Base-by-base conservation (phyloP, 2,113 vertebrate genomes). In the Cisticola juncidis region DNA sequence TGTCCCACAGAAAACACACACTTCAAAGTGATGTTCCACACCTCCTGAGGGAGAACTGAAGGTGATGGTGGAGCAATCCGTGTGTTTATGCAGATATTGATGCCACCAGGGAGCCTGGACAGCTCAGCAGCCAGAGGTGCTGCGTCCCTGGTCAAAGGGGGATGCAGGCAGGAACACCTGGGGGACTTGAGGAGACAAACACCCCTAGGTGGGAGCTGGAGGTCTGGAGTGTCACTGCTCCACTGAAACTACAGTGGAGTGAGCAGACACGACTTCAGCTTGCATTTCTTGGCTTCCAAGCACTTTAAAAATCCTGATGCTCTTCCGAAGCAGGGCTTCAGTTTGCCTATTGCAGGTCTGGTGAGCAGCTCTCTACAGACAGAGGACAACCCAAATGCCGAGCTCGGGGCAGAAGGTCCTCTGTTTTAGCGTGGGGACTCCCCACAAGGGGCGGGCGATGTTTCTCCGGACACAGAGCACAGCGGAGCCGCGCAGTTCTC, bases 61-160 rank as follows among this genome's bases (percentile, higher is more conserved):
- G n/a, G 40, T 9, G 35, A 31, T 16, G 29, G 45, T 25, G 20
- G 14, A 45, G 76, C 68, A 77, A 61, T 53, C 58, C 8, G 0
- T 4, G 9, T 77, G 25, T 58, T 91, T 35, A n/a, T 7, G 7
- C 1, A 18, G n/a, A 12, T 61, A 35, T 25, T 0, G 0, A 7
- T 28, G 72, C 53, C 66, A 36, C 21, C n/a, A 23, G 68, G 58
- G 20, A 88, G 42, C 35, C 31, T 14, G 36, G 44, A 53, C 18
- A 72, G 79, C 42, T 51, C 31, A 61, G 35, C 71, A 72, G 48
- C 36, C 65, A 20, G 69, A 28, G 19, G 23, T 36, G 24, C 45
- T 19, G 44, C 78, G 53, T 16, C 40, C n/a, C 58, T 11, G 25
- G 36, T 14, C 60, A 42, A n/a, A 48, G 23, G 12, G 18, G 9